phyloP scores from a whole-genome alignment of 2,113 vertebrate species.

The Bagarius yarrelli region DNA sequence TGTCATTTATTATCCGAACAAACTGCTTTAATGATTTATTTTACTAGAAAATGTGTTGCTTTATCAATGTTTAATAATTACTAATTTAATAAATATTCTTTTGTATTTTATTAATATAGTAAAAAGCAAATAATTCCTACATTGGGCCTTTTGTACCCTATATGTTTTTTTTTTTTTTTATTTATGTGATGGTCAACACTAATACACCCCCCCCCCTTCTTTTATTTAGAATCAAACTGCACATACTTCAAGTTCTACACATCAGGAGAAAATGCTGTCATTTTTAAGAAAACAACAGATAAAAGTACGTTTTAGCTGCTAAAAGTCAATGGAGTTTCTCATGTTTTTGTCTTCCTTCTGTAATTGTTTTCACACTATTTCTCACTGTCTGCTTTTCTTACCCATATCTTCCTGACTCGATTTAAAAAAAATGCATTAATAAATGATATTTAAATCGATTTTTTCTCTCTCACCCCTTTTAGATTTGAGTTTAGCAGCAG shows the following conservation, averaged over 20 bases:
- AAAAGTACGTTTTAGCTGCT: conserved; percentile 74
- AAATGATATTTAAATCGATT: neutral
- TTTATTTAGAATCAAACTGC: conserved; percentile 81
- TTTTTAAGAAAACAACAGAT: conserved; percentile 84
- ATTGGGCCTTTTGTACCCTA: too few relatives aligned
- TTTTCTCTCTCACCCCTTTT: neutral
- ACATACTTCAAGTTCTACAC: conserved; percentile 91
- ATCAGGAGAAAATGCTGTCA: conserved; percentile 81
- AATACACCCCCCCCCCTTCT: conserved; percentile 20
- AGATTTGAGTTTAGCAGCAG: conserved; percentile 80
- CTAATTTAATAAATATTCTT: too few relatives aligned
- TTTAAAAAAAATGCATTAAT: neutral
- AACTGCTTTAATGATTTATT: too few relatives aligned
- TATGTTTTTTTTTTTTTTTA: too few relatives aligned
- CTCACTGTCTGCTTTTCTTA: neutral
- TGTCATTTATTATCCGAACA: too few relatives aligned
- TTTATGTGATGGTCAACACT: neutral
- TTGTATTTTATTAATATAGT: too few relatives aligned
- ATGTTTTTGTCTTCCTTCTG: neutral
- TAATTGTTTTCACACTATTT: neutral
- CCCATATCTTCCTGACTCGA: neutral
- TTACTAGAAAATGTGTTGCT: too few relatives aligned
- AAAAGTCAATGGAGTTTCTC: neutral
- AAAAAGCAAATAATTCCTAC: too few relatives aligned
- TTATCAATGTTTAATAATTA: too few relatives aligned